Evolutionary conservation across 1,140 invertebrate species (phyloP), one percentile per base, ranked within the genome.

Genomic region (Macrotrachela quadricornifera): DNA sequence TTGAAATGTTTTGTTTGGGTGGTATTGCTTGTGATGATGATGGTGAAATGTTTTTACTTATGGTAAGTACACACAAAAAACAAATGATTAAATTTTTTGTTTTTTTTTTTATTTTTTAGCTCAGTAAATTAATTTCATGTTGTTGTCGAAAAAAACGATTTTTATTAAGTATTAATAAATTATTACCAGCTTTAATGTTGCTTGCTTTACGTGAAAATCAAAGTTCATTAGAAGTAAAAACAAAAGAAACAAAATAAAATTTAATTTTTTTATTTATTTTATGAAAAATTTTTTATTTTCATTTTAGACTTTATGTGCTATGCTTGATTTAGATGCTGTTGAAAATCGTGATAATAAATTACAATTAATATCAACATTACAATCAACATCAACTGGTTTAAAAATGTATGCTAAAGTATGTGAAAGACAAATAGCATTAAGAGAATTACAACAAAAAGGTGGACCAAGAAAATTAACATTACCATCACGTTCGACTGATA

Each of bases 401-500:
- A 71, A 74, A 55, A 75, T 77, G 63, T 85, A 84, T 60, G 73
- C 73, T 44, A 77, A 77, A 18, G 73, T 84, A 14, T 83, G 80
- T 64, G 77, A 81, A 58, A 66, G 79, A 55, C 80, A 82, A 66
- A 74, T 78, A 56, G 79, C 79, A 61, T 74, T 85, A n/a, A 74
- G 78, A 61, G 78, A 81, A 69, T 62, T 84, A 81, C 82, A 85
- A 78, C 78, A 82, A 60, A 82, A 83, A 70, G 82, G 82, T 47
- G 83, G 83, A 21, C 82, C 82, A 9, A 75, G 77, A 52, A 81
- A 81, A 59, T 65, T 86, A 60, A 82, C 81, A 39, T 67, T 86
- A 44, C 82, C 82, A 40, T 79, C 80, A 44, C 76, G 81, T 46
- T 82, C 82, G n/a, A 85, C 82, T 0, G 82, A 85, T 64, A 76